Evolutionary conservation across 2,797 vertebrate genomes (phyloP).

Genomic region (Bucorvus abyssinicus): DNA sequence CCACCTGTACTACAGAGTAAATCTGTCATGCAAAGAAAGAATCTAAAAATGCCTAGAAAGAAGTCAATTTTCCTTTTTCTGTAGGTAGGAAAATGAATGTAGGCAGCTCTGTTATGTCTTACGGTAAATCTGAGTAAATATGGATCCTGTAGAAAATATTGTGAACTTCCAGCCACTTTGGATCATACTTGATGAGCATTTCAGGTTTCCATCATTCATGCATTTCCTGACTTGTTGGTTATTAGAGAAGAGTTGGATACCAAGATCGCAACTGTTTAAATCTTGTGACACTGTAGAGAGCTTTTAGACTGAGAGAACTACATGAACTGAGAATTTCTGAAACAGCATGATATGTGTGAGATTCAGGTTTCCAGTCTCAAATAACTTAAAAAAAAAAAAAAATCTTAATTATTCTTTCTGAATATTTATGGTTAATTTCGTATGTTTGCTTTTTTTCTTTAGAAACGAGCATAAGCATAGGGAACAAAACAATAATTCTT

Average conservation of each 20-base stretch:
- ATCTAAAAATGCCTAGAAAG: not conserved
- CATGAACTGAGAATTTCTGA: not conserved
- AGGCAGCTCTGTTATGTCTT: accelerated
- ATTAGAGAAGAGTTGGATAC: not conserved
- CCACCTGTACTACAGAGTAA: not conserved
- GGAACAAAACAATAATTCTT: not conserved
- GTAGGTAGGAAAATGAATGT: not conserved
- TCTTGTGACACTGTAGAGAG: not conserved
- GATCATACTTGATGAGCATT: not conserved
- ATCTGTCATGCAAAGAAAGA: not conserved
- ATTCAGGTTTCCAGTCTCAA: not conserved
- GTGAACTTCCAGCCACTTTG: not conserved
- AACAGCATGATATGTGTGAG: not conserved
- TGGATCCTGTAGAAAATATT: not conserved
- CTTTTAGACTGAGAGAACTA: not conserved
- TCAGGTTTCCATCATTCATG: not conserved
- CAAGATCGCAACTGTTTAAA: not conserved
- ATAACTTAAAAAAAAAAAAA: accelerated
- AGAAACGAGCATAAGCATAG: not conserved
- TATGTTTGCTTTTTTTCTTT: not conserved
- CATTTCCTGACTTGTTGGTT: accelerated
- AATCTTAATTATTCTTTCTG: accelerated
- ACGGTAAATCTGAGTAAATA: not conserved
- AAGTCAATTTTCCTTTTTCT: not conserved
- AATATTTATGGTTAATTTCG: not conserved